Conservation (phyloP, 2,888 invertebrate genomes). For the Monoplex corrugatus region DNA sequence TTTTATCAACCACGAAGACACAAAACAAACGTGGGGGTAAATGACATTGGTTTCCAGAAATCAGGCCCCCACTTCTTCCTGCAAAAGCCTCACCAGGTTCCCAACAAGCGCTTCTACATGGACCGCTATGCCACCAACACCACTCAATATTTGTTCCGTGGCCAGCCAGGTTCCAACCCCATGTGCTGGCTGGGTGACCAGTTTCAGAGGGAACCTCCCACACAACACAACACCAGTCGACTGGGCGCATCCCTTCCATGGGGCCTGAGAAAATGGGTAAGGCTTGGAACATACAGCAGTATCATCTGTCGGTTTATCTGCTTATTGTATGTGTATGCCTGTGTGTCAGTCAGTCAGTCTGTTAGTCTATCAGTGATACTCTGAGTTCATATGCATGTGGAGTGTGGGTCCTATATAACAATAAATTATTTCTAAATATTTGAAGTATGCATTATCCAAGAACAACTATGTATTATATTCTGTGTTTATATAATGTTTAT, state of each 20-base stretch:
- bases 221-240: constrained; percentile 76
- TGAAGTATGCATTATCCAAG: too few species aligned
- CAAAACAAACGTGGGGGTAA: too few species aligned
- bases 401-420: too few species aligned
- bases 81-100: constrained; percentile 21
- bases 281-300: too few species aligned
- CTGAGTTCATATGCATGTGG: too few species aligned
- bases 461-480: too few species aligned
- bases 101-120: constrained; percentile 48
- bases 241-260: constrained; percentile 78
- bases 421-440: too few species aligned
- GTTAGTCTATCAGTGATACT: not conserved
- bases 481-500: too few species aligned
- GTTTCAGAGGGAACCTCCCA: constrained; percentile 70
- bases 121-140: constrained; percentile 73
- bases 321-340: not conserved
- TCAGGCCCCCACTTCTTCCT: constrained; percentile 68
- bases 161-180: constrained; percentile 65
- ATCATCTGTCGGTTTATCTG: too few species aligned
- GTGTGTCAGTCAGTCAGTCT: not conserved
- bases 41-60: constrained; percentile 66
- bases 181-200: constrained; percentile 76
- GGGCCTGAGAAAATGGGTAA: constrained; percentile 79
- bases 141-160: constrained; percentile 73
- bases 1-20: too few species aligned